Evolutionary conservation across 92 coral and sea anemone genomes (phyloP).

Genomic region (Umimayanthus kanabou): DNA sequence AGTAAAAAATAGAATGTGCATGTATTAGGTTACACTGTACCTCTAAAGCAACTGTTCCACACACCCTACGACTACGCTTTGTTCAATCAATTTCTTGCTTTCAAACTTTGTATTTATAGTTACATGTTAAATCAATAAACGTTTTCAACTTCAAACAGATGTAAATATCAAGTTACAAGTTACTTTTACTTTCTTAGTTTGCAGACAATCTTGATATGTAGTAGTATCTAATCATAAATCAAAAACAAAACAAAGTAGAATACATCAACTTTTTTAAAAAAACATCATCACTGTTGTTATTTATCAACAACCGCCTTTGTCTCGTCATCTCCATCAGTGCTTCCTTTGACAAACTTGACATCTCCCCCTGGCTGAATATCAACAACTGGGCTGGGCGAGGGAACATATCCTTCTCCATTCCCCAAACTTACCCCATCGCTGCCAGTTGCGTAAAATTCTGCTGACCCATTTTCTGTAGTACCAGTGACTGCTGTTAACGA

Average conservation of each 20-base stretch:
- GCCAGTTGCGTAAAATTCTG: slow-evolving; percentile 13
- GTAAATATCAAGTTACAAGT: neutral
- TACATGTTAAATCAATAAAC: neutral
- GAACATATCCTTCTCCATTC: slow-evolving; percentile 40
- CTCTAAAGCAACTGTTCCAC: neutral
- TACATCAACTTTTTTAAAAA: neutral
- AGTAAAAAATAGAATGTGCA: too few relatives aligned
- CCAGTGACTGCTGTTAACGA: neutral
- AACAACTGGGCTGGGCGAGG: slow-evolving; percentile 85
- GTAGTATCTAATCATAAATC: neutral
- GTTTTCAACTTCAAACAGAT: neutral
- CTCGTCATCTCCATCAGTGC: slow-evolving; percentile 28
- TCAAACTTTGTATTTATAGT: neutral
- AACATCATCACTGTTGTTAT: neutral
- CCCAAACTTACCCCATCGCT: slow-evolving; percentile 76
- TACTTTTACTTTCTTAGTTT: neutral
- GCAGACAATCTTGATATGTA: neutral
- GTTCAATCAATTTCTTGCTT: neutral
- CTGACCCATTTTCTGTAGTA: neutral
- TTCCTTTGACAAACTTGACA: slow-evolving; percentile 75
- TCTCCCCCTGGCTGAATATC: slow-evolving; percentile 72
- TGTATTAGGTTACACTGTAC: neutral
- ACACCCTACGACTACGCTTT: too few relatives aligned
- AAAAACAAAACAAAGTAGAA: neutral
- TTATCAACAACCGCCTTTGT: slow-evolving; percentile 17